Conservation (phyloP, 2,888 invertebrate species). For the Chloroclysta siterata region DNA sequence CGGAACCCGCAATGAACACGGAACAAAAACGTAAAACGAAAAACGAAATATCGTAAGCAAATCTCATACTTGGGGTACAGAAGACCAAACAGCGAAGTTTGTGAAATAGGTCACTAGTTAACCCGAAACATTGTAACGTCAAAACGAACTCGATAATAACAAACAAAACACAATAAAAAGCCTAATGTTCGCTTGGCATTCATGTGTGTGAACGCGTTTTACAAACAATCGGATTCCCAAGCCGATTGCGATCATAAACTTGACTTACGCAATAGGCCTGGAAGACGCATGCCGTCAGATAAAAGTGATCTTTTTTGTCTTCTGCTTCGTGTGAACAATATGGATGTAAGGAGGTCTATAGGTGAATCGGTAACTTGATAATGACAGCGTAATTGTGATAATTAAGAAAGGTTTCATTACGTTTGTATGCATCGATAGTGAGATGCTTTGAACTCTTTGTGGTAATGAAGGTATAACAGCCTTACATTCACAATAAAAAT, state of each 20-base stretch:
- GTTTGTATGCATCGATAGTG: conserved; percentile 30
- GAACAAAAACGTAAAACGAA: too few relatives aligned
- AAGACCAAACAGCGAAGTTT: not conserved
- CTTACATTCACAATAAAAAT: too few relatives aligned
- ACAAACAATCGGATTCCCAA: conserved; percentile 45
- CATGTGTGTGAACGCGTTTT: conserved; percentile 73
- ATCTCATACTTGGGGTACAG: too few relatives aligned
- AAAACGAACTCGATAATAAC: conserved; percentile 67
- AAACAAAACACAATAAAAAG: conserved; percentile 46
- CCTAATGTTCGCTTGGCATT: conserved; percentile 64
- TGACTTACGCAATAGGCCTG: conserved; percentile 68
- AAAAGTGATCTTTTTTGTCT: conserved; percentile 73
- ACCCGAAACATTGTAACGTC: conserved; percentile 48
- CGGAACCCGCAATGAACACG: too few relatives aligned
- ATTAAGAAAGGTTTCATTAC: conserved; percentile 35
- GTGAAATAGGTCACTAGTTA: conserved; percentile 27
- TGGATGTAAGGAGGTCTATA: conserved; percentile 62
- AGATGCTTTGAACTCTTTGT: conserved; percentile 24
- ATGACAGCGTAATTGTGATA: conserved; percentile 41
- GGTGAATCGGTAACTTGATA: conserved; percentile 51
- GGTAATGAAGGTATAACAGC: too few relatives aligned
- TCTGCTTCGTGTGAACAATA: conserved; percentile 69
- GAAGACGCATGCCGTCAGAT: conserved; percentile 53
- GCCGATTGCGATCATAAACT: conserved; percentile 69
- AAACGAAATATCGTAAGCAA: too few relatives aligned